phyloP scores from a whole-genome alignment of 2,888 invertebrate genomes.

The Yponomeuta plumbellus region DNA sequence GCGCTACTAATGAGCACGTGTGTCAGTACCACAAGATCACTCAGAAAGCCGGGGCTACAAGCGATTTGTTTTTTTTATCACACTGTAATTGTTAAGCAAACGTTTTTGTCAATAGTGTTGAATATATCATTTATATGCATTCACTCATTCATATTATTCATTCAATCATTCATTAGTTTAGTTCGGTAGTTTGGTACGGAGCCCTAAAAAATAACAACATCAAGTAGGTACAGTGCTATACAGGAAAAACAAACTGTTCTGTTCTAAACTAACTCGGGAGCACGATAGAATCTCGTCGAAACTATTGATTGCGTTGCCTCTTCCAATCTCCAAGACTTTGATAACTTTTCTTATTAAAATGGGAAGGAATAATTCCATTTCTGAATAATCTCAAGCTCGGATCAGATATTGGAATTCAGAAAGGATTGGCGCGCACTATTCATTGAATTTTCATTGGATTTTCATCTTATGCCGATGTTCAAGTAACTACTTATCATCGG shows the following conservation, averaged over 20 bases:
- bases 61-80: too few relatives aligned
- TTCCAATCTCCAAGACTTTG: conserved; percentile 14
- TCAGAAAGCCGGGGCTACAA: too few relatives aligned
- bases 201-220: too few relatives aligned
- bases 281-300: background rate
- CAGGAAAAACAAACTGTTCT: background rate
- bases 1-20: too few relatives aligned
- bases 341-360: conserved; percentile 14
- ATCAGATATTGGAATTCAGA: conserved; percentile 12
- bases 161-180: too few relatives aligned
- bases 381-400: conserved; percentile 11
- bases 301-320: conserved; percentile 13
- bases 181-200: too few relatives aligned
- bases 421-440: conserved; percentile 8
- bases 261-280: background rate
- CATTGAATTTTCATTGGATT: conserved; percentile 11
- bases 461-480: background rate
- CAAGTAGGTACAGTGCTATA: background rate
- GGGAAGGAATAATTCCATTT: conserved; percentile 15
- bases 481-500: background rate
- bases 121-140: too few relatives aligned
- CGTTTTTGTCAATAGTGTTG: too few relatives aligned
- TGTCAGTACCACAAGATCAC: too few relatives aligned
- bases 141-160: too few relatives aligned
- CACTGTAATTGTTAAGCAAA: too few relatives aligned